phyloP scores from a whole-genome alignment of 1,140 invertebrate genomes.

The Berghia stephanieae region DNA sequence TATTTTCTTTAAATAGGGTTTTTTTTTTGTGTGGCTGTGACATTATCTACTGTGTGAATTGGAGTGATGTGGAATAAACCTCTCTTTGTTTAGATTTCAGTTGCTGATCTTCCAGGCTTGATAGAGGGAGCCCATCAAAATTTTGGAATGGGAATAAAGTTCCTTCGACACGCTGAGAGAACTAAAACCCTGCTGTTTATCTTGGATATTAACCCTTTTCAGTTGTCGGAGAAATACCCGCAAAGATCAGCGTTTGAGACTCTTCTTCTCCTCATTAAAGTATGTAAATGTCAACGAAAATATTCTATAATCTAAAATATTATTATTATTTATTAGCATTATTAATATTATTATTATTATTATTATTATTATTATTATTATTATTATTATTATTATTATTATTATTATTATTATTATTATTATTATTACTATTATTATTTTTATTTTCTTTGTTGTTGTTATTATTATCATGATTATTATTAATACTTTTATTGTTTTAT shows the following conservation, averaged over 20 bases:
- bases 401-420: no score
- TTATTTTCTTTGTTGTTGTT: background rate
- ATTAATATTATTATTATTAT: conserved; percentile 50
- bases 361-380: conserved; percentile 51
- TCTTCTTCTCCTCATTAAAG: conserved; percentile 86
- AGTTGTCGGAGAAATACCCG: conserved; percentile 51
- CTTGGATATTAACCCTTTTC: conserved; percentile 84
- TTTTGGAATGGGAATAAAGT: conserved; percentile 88
- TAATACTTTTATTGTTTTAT: no score
- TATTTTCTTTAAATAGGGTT: background rate
- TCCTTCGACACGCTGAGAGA: conserved; percentile 90
- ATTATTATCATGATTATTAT: background rate
- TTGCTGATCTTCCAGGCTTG: conserved; percentile 94
- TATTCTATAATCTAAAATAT: no score
- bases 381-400: background rate
- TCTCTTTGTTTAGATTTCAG: conserved; percentile 69
- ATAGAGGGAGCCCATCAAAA: conserved; percentile 91
- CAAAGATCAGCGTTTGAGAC: conserved; percentile 85
- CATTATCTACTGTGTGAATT: no score
- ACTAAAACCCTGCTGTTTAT: conserved; percentile 87
- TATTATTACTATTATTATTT: no score
- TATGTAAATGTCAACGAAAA: conserved; percentile 60
- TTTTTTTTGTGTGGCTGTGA: no score
- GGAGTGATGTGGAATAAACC: no score
- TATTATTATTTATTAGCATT: no score